Conservation (phyloP, 37 sponge, comb jelly and placozoan species). For the Beroe ovata region DNA sequence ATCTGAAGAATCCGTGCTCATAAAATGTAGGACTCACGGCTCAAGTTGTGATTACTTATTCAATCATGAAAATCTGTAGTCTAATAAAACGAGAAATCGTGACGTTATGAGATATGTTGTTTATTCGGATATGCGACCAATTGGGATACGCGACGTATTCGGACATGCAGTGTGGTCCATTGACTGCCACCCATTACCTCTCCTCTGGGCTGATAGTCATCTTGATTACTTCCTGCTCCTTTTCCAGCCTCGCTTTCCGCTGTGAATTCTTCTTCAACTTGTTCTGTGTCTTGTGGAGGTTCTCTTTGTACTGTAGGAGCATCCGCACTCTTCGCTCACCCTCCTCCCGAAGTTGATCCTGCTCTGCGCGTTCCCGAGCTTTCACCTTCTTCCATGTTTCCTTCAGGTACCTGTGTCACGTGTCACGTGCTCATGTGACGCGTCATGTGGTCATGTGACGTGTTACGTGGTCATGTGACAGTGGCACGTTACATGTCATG, state of each 20-base stretch:
- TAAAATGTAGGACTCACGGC: too few relatives aligned
- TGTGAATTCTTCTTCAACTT: constrained; percentile 39
- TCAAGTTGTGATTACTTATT: too few relatives aligned
- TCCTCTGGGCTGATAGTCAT: constrained; percentile 22
- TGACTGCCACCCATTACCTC: constrained; percentile 7
- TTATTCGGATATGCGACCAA: too few relatives aligned
- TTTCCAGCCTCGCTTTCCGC: constrained; percentile 17
- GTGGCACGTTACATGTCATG: too few relatives aligned
- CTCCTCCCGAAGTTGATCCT: constrained; percentile 5
- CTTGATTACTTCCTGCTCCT: constrained; percentile 5
- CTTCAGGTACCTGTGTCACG: constrained; percentile 33
- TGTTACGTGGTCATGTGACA: too few relatives aligned
- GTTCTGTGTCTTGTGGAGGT: constrained; percentile 32
- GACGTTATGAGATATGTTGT: too few relatives aligned
- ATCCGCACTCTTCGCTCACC: constrained; percentile 42
- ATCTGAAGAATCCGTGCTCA: neutral
- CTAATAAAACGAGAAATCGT: too few relatives aligned
- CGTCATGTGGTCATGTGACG: too few relatives aligned
- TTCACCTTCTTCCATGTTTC: constrained; percentile 62
- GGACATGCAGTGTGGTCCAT: too few relatives aligned
- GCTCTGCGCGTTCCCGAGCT: constrained; percentile 8
- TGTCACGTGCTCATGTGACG: too few relatives aligned
- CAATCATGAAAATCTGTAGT: too few relatives aligned
- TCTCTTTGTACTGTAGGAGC: constrained; percentile 60
- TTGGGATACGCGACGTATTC: too few relatives aligned